Evolutionary conservation across 2,113 vertebrate species (phyloP).

Genomic region (Solea solea): DNA sequence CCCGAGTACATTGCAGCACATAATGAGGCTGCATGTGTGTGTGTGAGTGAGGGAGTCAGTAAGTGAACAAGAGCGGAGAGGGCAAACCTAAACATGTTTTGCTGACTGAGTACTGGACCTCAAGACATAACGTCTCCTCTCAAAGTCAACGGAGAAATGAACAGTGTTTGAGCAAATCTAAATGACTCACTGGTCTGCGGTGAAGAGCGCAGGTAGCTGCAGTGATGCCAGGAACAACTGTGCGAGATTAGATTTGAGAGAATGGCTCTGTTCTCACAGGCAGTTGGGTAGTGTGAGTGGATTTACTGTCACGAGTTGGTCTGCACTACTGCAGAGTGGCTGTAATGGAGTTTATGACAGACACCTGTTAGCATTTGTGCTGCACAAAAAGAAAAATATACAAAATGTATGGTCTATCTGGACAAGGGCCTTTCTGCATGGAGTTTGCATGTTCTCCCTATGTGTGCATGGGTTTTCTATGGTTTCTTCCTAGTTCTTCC

Average conservation of each 20-base stretch:
- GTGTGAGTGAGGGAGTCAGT: slow-evolving; percentile 8
- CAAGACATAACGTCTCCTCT: not conserved
- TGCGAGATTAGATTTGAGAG: not conserved
- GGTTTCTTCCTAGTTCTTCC: not conserved
- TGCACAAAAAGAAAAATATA: not conserved
- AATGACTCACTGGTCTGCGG: not conserved
- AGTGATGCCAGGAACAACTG: not conserved
- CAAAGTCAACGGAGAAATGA: not conserved
- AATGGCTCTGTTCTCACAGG: not conserved
- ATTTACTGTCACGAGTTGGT: not conserved
- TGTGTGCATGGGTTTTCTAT: too few relatives aligned
- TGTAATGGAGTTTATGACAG: not conserved
- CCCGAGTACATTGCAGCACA: slow-evolving; percentile 27
- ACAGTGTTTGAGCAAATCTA: not conserved
- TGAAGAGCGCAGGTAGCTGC: not conserved
- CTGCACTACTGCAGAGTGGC: not conserved
- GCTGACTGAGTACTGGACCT: not conserved
- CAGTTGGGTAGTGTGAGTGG: not conserved
- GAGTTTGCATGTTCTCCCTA: too few relatives aligned
- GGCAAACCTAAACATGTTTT: not conserved
- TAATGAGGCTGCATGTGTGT: not conserved
- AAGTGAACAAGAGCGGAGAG: slow-evolving; percentile 24
- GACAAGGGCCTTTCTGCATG: too few relatives aligned
- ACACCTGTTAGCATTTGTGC: not conserved
- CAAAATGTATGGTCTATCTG: too few relatives aligned